A percentile compares a stretch with the other conserved stretches of the same genome.
Conservation (phyloP, 2,797 vertebrate species). For the Astyanax mexicanus region DNA sequence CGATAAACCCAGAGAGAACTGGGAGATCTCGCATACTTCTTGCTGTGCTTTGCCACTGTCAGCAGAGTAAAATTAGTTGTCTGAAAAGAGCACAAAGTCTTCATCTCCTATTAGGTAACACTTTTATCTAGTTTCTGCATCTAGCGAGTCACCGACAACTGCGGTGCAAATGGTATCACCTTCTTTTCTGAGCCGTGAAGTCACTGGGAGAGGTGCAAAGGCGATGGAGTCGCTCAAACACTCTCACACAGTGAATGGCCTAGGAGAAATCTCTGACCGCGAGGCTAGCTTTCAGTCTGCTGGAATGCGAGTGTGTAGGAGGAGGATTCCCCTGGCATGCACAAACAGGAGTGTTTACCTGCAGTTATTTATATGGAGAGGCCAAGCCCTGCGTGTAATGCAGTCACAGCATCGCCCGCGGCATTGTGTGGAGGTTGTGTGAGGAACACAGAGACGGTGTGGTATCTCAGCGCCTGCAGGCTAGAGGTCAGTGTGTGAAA, state of each 20-base stretch:
- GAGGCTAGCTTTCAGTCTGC: conserved; percentile 2
- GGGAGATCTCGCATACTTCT: background rate
- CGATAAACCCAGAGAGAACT: background rate
- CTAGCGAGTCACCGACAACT: conserved; percentile 16
- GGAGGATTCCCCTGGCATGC: conserved; percentile 27
- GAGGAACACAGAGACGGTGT: conserved; percentile 24
- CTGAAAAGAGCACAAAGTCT: conserved; percentile 31
- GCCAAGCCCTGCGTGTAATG: conserved; percentile 27
- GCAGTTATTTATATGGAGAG: conserved; percentile 48
- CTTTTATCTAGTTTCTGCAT: conserved; percentile 27
- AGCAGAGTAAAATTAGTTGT: conserved; percentile 17
- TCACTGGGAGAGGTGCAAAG: conserved; percentile 13
- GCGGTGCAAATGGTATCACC: conserved; percentile 15
- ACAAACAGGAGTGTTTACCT: conserved; percentile 39
- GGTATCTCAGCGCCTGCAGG: conserved; percentile 15
- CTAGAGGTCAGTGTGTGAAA: conserved; percentile 29
- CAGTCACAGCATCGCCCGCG: conserved; percentile 13
- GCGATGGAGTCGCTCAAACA: background rate
- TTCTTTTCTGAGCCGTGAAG: conserved; percentile 9
- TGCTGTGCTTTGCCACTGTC: conserved; percentile 3
- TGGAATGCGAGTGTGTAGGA: background rate
- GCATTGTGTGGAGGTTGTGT: conserved; percentile 32
- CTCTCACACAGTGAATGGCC: background rate
- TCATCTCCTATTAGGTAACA: conserved; percentile 35
- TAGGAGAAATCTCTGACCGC: conserved; percentile 1